Percentiles rank a stretch among this genome's conserved stretches.
Evolutionary conservation across 2,113 vertebrate species (phyloP).

Genomic region (Brienomyrus brachyistius): DNA sequence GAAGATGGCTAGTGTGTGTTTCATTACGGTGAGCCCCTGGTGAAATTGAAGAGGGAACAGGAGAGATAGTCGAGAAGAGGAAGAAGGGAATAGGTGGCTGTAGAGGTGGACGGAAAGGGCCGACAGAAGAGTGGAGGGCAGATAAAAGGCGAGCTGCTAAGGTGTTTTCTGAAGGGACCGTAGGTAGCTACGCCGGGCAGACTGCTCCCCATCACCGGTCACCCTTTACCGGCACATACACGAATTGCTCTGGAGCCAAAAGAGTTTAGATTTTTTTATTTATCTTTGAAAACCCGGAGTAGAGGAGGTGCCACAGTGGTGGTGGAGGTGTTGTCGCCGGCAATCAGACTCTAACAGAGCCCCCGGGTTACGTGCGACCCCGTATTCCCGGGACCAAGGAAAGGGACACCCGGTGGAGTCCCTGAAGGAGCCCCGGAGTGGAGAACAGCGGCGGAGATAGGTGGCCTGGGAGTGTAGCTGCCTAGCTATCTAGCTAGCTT

Average conservation of each 20-base stretch:
- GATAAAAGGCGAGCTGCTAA: neutral
- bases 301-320: neutral
- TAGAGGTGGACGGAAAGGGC: slow-evolving; percentile 36
- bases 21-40: slow-evolving; percentile 47
- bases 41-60: slow-evolving; percentile 57
- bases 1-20: slow-evolving; percentile 65
- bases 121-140: neutral
- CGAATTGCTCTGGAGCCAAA: neutral
- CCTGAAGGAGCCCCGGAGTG: neutral
- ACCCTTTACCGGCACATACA: neutral
- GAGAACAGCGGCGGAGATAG: neutral
- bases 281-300: neutral
- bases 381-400: neutral
- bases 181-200: neutral
- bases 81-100: neutral
- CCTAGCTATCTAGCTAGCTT: neutral
- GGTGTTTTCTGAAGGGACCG: neutral
- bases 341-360: neutral
- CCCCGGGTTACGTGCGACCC: neutral
- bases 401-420: neutral
- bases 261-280: neutral
- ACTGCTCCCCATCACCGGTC: slow-evolving; percentile 1
- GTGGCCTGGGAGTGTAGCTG: neutral
- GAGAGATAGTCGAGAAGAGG: slow-evolving; percentile 28
- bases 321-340: neutral